Percentiles rank a stretch among this genome's conserved stretches.
These are phyloP conservation scores for Drosophila pseudotalamancana DNA, from an alignment of 2,888 invertebrate species.

Conservation along the genomic window DNA sequence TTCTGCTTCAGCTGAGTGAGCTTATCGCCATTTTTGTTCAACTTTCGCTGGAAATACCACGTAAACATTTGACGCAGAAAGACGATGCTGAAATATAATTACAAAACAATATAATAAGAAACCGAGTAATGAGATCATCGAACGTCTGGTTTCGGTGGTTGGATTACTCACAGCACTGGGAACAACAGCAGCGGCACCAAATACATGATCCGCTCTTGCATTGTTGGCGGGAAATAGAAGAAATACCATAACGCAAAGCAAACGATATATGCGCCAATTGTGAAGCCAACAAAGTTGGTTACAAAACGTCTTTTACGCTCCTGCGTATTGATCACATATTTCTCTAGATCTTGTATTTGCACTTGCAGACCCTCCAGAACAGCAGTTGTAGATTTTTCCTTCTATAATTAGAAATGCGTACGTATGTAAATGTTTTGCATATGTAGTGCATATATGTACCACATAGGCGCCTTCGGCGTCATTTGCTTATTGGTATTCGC, in stretches of 20 bases:
- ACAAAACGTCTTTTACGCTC: slow-evolving; percentile 92
- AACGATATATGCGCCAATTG: slow-evolving; percentile 89
- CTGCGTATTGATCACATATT: slow-evolving; percentile 91
- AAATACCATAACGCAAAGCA: slow-evolving; percentile 91
- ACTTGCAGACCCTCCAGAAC: slow-evolving; percentile 90
- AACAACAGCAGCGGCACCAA: slow-evolving; percentile 91
- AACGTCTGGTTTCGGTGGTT: background rate
- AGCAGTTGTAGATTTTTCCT: slow-evolving; percentile 85
- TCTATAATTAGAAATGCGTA: slow-evolving; percentile 82
- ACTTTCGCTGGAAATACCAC: slow-evolving; percentile 94
- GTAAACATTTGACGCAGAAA: slow-evolving; percentile 91
- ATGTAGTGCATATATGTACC: slow-evolving; percentile 5
- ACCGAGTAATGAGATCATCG: slow-evolving; percentile 36
- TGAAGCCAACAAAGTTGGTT: slow-evolving; percentile 89
- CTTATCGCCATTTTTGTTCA: slow-evolving; percentile 91
- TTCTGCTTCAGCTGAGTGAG: slow-evolving; percentile 90
- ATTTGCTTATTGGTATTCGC: slow-evolving; percentile 1
- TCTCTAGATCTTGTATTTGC: slow-evolving; percentile 92
- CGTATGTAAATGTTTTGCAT: slow-evolving; percentile 42
- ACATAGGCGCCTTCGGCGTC: slow-evolving; percentile 30
- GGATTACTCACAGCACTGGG: slow-evolving; percentile 91
- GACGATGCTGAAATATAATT: slow-evolving; percentile 87
- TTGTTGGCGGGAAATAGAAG: slow-evolving; percentile 91
- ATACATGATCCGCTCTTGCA: slow-evolving; percentile 90
- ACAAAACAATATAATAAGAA: slow-evolving; percentile 7